These are phyloP conservation scores for Labrus mixtus DNA, from an alignment of 2,113 vertebrate genomes.

Conservation along the genomic window DNA sequence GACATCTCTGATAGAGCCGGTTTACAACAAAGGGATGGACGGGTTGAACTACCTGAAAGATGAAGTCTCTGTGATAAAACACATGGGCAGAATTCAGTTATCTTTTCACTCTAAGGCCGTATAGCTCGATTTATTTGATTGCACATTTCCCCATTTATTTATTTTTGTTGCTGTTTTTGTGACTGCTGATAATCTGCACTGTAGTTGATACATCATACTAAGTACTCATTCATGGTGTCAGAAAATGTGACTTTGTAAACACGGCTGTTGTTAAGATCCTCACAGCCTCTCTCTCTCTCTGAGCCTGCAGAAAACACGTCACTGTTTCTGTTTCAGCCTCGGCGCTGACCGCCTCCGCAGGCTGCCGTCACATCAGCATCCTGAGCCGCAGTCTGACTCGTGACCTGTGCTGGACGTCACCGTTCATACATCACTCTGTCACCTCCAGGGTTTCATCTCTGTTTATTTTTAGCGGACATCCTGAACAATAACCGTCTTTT, in stretches of 20 bases:
- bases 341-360: not conserved
- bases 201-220: not conserved
- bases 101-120: too few relatives aligned
- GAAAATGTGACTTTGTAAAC: not conserved
- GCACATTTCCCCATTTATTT: too few relatives aligned
- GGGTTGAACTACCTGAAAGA: too few relatives aligned
- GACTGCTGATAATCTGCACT: not conserved
- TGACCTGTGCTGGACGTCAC: conserved; percentile 23
- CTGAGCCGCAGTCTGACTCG: not conserved
- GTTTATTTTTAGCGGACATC: not conserved
- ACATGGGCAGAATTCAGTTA: too few relatives aligned
- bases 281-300: not conserved
- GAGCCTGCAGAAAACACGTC: not conserved
- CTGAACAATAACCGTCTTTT: conserved; percentile 11
- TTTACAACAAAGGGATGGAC: too few relatives aligned
- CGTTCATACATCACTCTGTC: not conserved
- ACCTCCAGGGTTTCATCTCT: not conserved
- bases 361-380: not conserved
- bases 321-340: not conserved
- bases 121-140: too few relatives aligned
- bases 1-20: too few relatives aligned
- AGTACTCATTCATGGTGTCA: not conserved
- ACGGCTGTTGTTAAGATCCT: not conserved
- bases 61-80: too few relatives aligned
- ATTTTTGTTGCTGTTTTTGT: too few relatives aligned